phyloP scores from a whole-genome alignment of 2,888 invertebrate genomes.

The Andrena marginata region DNA sequence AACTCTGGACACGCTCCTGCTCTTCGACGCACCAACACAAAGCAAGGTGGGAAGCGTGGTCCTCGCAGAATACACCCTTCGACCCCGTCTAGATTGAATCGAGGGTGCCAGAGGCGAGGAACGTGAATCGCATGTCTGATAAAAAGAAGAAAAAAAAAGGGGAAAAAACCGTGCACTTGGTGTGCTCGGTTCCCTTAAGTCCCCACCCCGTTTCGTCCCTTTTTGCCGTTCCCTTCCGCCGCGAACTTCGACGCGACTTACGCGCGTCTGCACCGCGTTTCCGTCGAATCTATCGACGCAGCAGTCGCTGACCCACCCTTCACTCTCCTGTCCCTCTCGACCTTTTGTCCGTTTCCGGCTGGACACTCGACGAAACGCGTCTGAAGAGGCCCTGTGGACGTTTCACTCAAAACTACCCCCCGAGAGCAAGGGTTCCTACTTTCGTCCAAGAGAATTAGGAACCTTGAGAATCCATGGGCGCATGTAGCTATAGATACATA shows the following conservation, averaged over 20 bases:
- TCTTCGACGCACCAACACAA: slow-evolving; percentile 49
- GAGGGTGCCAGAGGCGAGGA: slow-evolving; percentile 53
- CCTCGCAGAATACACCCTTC: slow-evolving; percentile 64
- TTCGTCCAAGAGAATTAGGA: slow-evolving; percentile 18
- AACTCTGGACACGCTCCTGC: slow-evolving; percentile 57
- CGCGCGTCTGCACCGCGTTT: slow-evolving; percentile 6
- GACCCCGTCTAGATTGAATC: slow-evolving; percentile 72
- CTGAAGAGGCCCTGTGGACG: slow-evolving; percentile 9
- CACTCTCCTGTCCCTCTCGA: neutral
- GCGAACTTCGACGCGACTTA: slow-evolving; percentile 42
- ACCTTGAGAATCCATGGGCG: neutral
- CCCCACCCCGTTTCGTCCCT: neutral
- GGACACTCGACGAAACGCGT: slow-evolving; percentile 23
- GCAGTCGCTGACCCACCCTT: neutral
- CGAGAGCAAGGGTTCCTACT: slow-evolving; percentile 32
- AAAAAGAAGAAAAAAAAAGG: slow-evolving; percentile 10
- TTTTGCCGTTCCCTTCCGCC: neutral
- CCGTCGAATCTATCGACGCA: slow-evolving; percentile 17
- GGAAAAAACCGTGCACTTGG: slow-evolving; percentile 17
- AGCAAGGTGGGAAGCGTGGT: slow-evolving; percentile 40
- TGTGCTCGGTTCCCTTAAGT: slow-evolving; percentile 12
- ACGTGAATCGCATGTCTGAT: slow-evolving; percentile 50
- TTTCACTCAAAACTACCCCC: neutral
- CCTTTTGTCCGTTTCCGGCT: neutral
- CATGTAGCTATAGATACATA: too few species aligned